Percentiles rank a stretch among this genome's conserved stretches.
Evolutionary conservation across 2,113 vertebrate genomes (phyloP).

Genomic region (Thunnus thynnus): DNA sequence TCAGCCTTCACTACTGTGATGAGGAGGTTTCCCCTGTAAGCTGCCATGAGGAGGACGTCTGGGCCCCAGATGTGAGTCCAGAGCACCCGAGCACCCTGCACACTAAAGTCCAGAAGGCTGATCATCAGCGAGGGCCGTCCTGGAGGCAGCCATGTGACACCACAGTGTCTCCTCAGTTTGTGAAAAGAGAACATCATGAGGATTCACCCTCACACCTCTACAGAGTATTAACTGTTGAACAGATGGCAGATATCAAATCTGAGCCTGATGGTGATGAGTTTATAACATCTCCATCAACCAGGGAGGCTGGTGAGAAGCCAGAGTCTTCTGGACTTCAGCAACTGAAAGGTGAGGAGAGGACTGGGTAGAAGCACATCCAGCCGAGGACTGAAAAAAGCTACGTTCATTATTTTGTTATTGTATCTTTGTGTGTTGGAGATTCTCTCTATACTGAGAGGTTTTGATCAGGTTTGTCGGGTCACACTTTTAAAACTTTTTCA

Average conservation of each 20-base stretch:
- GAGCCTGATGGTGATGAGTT: background rate
- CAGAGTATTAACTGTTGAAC: background rate
- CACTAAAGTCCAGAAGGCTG: background rate
- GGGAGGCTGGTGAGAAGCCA: background rate
- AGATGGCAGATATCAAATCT: background rate
- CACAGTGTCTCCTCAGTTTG: background rate
- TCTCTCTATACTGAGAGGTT: too few species aligned
- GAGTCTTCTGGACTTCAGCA: too few species aligned
- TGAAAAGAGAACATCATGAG: too few species aligned
- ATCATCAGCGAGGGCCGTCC: background rate
- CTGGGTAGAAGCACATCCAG: too few species aligned
- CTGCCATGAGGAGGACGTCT: background rate
- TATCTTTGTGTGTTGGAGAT: too few species aligned
- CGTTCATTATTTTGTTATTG: too few species aligned
- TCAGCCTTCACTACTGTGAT: background rate
- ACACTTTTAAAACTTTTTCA: too few species aligned
- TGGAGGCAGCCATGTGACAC: background rate
- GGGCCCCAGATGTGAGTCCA: background rate
- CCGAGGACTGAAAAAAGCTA: too few species aligned
- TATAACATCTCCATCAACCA: background rate
- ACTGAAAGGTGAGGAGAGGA: too few species aligned
- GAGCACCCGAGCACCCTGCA: background rate
- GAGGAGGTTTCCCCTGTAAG: background rate
- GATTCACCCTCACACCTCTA: background rate
- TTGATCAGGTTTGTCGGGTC: too few species aligned